These are phyloP conservation scores for Typhlichthys subterraneus DNA, from an alignment of 2,797 vertebrate genomes.

Conservation along the genomic window DNA sequence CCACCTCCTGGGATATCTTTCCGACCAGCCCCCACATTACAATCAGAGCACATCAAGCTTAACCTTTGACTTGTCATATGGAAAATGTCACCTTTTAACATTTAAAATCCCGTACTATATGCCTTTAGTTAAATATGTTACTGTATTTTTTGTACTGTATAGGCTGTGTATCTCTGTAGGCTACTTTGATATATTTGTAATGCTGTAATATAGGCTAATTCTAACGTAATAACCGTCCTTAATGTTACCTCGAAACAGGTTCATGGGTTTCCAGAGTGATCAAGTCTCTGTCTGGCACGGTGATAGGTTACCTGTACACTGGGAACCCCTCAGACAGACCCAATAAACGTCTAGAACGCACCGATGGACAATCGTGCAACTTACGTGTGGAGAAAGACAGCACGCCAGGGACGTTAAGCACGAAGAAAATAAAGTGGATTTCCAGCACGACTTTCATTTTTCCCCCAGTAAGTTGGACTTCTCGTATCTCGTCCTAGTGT, in stretches of 20 bases:
- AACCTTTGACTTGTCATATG: slow-evolving; percentile 33
- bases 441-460: slow-evolving; percentile 69
- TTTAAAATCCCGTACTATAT: too few relatives aligned
- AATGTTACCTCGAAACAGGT: too few relatives aligned
- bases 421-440: slow-evolving; percentile 63
- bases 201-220: too few relatives aligned
- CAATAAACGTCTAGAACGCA: slow-evolving; percentile 25
- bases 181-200: too few relatives aligned
- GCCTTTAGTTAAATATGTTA: background rate
- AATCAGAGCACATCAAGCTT: slow-evolving; percentile 21
- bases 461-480: slow-evolving; percentile 19
- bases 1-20: slow-evolving; percentile 53
- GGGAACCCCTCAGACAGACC: too few relatives aligned
- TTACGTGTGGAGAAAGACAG: slow-evolving; percentile 81
- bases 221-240: too few relatives aligned
- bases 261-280: too few relatives aligned
- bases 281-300: too few relatives aligned
- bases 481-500: slow-evolving; percentile 41
- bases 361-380: slow-evolving; percentile 58
- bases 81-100: slow-evolving; percentile 13
- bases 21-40: slow-evolving; percentile 45
- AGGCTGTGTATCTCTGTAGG: too few relatives aligned
- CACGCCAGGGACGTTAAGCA: slow-evolving; percentile 71
- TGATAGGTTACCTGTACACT: too few relatives aligned
- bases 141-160: background rate